These are phyloP conservation scores for Zophobas morio DNA, from an alignment of 1,140 invertebrate species.

Conservation along the genomic window DNA sequence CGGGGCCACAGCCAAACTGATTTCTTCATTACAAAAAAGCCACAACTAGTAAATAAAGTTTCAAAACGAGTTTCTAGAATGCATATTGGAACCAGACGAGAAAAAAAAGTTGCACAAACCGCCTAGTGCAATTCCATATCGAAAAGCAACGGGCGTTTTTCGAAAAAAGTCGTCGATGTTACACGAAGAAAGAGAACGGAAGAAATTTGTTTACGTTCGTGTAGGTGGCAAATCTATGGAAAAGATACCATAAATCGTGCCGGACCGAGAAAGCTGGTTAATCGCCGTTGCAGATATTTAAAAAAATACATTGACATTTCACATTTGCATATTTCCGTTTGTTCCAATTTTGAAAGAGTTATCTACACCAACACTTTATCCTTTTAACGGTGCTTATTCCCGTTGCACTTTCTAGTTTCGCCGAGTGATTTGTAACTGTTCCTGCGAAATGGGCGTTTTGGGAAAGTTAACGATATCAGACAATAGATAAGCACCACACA, in stretches of 20 bases:
- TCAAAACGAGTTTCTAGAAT: slow-evolving; percentile 30
- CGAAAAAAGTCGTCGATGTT: not conserved
- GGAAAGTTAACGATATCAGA: not conserved
- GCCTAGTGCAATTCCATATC: no score
- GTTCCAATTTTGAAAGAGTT: slow-evolving; percentile 39
- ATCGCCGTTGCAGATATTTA: slow-evolving; percentile 31
- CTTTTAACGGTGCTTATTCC: slow-evolving; percentile 25
- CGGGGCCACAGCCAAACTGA: not conserved
- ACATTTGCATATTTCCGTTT: slow-evolving; percentile 39
- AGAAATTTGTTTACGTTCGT: slow-evolving; percentile 31
- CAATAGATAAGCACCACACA: not conserved
- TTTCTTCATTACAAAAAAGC: not conserved
- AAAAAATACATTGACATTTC: slow-evolving; percentile 40
- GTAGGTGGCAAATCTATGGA: slow-evolving; percentile 8
- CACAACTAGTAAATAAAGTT: not conserved
- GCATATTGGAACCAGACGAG: slow-evolving; percentile 21
- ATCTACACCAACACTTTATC: slow-evolving; percentile 28
- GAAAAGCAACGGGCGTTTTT: not conserved
- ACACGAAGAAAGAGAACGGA: slow-evolving; percentile 10
- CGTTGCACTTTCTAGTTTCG: slow-evolving; percentile 13
- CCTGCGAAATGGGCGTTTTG: not conserved
- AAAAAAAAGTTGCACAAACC: slow-evolving; percentile 32
- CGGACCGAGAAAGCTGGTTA: slow-evolving; percentile 34
- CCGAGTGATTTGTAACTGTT: slow-evolving; percentile 5
- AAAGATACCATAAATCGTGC: slow-evolving; percentile 36